Evolutionary conservation across 2,888 invertebrate species (phyloP).

Genomic region (Sipha maydis): DNA sequence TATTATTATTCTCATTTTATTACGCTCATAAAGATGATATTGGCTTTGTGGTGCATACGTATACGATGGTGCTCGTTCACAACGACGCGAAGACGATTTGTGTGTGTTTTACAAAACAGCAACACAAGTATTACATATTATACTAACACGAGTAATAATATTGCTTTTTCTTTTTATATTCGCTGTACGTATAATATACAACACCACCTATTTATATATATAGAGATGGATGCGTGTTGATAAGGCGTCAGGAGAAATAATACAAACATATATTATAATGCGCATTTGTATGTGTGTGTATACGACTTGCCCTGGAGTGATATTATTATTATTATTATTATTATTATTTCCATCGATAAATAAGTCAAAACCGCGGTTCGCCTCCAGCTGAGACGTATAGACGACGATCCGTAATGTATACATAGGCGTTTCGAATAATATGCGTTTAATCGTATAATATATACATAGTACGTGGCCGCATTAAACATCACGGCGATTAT

Average conservation of each 20-base stretch:
- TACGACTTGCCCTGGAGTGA: slow-evolving; percentile 32
- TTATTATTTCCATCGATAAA: slow-evolving; percentile 48
- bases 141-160: not conserved
- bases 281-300: not conserved
- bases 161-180: not conserved
- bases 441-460: slow-evolving; percentile 24
- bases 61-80: not conserved
- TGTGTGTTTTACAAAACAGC: slow-evolving; percentile 17
- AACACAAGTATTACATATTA: slow-evolving; percentile 12
- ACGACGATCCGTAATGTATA: not conserved
- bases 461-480: not conserved
- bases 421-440: slow-evolving; percentile 30
- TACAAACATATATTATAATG: slow-evolving; percentile 15
- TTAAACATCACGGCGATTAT: not conserved
- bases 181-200: not conserved
- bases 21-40: slow-evolving; percentile 36
- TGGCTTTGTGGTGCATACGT: not conserved
- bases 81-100: slow-evolving; percentile 26
- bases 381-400: slow-evolving; percentile 35
- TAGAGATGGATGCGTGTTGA: slow-evolving; percentile 46
- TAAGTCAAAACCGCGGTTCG: slow-evolving; percentile 43
- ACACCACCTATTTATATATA: not conserved
- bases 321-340: slow-evolving; percentile 41
- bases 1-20: slow-evolving; percentile 38
- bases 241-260: slow-evolving; percentile 39